A percentile compares a stretch with the other conserved stretches of the same genome.
phyloP scores from a whole-genome alignment of 2,888 invertebrate species.

The Blera fallax region DNA sequence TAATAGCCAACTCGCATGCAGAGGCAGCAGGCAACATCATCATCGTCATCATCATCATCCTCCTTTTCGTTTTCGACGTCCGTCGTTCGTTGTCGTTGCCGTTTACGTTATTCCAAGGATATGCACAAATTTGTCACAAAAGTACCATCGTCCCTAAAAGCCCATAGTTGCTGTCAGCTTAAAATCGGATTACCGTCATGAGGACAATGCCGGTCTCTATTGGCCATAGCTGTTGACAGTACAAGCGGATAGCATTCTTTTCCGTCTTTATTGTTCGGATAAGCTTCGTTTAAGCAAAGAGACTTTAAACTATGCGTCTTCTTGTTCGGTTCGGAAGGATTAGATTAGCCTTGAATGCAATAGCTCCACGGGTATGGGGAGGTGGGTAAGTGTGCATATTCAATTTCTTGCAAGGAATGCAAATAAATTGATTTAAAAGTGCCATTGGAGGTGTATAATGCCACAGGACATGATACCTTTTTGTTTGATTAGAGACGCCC shows the following conservation, averaged over 20 bases:
- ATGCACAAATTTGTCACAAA: constrained; percentile 72
- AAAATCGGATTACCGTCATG: constrained; percentile 70
- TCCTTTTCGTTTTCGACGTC: not conserved
- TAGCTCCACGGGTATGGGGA: not conserved
- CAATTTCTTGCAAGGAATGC: constrained; percentile 1
- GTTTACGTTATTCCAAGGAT: constrained; percentile 67
- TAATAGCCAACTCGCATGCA: constrained; percentile 28
- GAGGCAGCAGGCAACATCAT: constrained; percentile 1
- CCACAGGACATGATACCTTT: constrained; percentile 45
- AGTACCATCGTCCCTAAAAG: constrained; percentile 71
- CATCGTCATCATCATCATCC: not conserved
- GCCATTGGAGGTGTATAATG: constrained; percentile 21
- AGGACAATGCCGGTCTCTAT: constrained; percentile 57
- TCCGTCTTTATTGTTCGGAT: constrained; percentile 71
- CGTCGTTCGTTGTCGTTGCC: constrained; percentile 3
- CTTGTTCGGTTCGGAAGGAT: constrained; percentile 53
- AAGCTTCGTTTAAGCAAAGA: constrained; percentile 70
- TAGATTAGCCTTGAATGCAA: constrained; percentile 40
- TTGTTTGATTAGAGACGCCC: constrained; percentile 35
- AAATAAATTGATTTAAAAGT: constrained; percentile 55
- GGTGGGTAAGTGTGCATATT: not conserved
- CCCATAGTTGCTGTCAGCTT: constrained; percentile 72
- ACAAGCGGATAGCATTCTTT: constrained; percentile 71
- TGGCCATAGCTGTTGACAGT: constrained; percentile 65
- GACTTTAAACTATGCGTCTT: constrained; percentile 64